Evolutionary conservation across 2,113 vertebrate genomes (phyloP), one percentile per base, ranked within the genome.

Genomic region (Trichomycterus rosablanca): DNA sequence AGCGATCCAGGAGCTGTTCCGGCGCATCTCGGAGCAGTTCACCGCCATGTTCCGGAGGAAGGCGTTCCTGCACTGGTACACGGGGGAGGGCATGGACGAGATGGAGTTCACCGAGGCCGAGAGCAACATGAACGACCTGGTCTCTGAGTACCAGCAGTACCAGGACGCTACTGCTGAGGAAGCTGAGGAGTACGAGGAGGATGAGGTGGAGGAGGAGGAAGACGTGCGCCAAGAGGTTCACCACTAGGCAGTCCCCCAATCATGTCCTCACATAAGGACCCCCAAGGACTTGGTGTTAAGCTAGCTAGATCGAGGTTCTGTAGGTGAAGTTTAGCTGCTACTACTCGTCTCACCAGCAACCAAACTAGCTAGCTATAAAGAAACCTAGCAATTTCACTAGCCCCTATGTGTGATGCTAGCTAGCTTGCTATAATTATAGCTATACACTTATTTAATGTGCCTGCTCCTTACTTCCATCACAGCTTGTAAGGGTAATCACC

Each of bases 41-140:
- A 96, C 93, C 0, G 94, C 94, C 84, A 97, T 97, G 94, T 94
- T 96, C 80, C 87, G 93, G 0, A 89, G 94, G 73, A 97, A 97
- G 40, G 94, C 94, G 43, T 94, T 94, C 86, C 78, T 94, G 32
- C 92, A 95, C 75, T 95, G 92, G 92, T 95, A 95, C 87, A 95
- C 92, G 0, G 92, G 92, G 0, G 92, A 95, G 77, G 92, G 92
- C 2, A 93, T 95, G 92, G 92, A 95, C 0, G 92, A 95, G 79
- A 95, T 95, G 92, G 92, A 94, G 79, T 95, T 94, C 85, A 94
- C 92, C 0, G 92, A 95, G 71, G 92, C 92, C 0, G 93, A 95
- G 81, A 94, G 92, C 86, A 95, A 95, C 87, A 95, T 95, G 93
- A 95, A 95, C 0, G 92, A 92, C 83, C 82, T 92, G 18, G 92